These are phyloP conservation scores for Chromoteleia sp. DNA, from an alignment of 2,888 invertebrate genomes.

Conservation along the genomic window DNA sequence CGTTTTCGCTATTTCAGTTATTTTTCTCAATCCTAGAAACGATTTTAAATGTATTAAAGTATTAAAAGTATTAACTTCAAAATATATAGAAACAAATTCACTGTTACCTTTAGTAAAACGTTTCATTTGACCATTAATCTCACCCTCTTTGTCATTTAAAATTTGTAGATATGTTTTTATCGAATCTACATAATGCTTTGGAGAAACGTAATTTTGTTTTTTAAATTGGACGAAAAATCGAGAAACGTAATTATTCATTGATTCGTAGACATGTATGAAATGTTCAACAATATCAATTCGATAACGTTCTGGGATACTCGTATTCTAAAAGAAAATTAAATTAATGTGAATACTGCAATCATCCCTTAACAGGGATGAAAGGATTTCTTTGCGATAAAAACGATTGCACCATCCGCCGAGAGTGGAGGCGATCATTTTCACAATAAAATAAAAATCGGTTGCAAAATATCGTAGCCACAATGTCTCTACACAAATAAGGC, in stretches of 20 bases:
- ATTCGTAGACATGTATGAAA: slow-evolving; percentile 93
- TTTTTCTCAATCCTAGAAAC: slow-evolving; percentile 87
- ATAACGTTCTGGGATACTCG: slow-evolving; percentile 88
- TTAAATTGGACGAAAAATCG: slow-evolving; percentile 91
- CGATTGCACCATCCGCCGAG: no score
- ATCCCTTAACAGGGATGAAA: no score
- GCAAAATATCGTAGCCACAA: no score
- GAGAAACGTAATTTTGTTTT: slow-evolving; percentile 94
- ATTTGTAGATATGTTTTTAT: slow-evolving; percentile 91
- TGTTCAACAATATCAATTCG: slow-evolving; percentile 91
- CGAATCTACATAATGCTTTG: slow-evolving; percentile 96
- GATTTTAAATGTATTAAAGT: not conserved
- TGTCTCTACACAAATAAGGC: no score
- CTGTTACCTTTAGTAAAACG: slow-evolving; percentile 77
- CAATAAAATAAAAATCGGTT: no score
- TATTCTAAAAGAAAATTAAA: slow-evolving; percentile 84
- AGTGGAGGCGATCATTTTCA: no score
- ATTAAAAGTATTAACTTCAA: not conserved
- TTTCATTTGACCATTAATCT: slow-evolving; percentile 84
- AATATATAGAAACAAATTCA: not conserved
- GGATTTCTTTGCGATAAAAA: no score
- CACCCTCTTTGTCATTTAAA: slow-evolving; percentile 89
- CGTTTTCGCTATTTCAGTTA: slow-evolving; percentile 94
- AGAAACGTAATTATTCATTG: slow-evolving; percentile 89
- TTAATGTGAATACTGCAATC: no score